Evolutionary conservation across 2,113 vertebrate species (phyloP).

Genomic region (Rhinogobius similis): DNA sequence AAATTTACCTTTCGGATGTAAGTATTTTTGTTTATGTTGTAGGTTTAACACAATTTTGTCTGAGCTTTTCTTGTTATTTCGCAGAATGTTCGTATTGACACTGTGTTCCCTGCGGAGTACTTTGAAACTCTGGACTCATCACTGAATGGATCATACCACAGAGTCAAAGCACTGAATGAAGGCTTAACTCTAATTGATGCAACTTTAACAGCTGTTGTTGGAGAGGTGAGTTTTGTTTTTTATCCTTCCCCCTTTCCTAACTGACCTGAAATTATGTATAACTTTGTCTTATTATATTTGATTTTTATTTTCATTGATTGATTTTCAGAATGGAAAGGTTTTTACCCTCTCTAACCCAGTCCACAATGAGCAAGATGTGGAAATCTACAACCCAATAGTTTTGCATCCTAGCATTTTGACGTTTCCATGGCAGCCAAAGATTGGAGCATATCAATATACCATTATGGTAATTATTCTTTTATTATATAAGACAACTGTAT

Average conservation of each 20-base stretch:
- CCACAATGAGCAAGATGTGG: slow-evolving; percentile 91
- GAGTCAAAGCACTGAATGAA: slow-evolving; percentile 78
- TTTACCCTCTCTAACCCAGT: slow-evolving; percentile 81
- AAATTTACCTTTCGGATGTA: slow-evolving; percentile 90
- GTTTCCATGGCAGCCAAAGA: slow-evolving; percentile 96
- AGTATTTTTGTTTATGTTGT: slow-evolving; percentile 62
- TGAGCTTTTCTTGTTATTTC: slow-evolving; percentile 37
- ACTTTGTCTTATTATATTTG: slow-evolving; percentile 3
- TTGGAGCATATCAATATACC: slow-evolving; percentile 89
- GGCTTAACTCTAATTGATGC: slow-evolving; percentile 86
- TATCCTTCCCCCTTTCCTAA: background rate
- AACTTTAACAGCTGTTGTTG: slow-evolving; percentile 83
- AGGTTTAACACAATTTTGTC: background rate
- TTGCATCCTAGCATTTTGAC: slow-evolving; percentile 88
- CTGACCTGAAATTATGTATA: background rate
- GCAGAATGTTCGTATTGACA: slow-evolving; percentile 87
- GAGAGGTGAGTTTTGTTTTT: slow-evolving; percentile 79
- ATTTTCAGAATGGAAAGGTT: slow-evolving; percentile 81
- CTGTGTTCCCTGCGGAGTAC: slow-evolving; percentile 79
- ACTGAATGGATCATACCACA: slow-evolving; percentile 88
- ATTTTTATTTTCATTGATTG: background rate
- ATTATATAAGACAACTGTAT: background rate
- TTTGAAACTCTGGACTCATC: slow-evolving; percentile 87
- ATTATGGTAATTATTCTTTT: slow-evolving; percentile 83
- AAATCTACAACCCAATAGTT: slow-evolving; percentile 89